Conservation (phyloP, 2,797 vertebrate species). For the Chrysocyon brachyurus region DNA sequence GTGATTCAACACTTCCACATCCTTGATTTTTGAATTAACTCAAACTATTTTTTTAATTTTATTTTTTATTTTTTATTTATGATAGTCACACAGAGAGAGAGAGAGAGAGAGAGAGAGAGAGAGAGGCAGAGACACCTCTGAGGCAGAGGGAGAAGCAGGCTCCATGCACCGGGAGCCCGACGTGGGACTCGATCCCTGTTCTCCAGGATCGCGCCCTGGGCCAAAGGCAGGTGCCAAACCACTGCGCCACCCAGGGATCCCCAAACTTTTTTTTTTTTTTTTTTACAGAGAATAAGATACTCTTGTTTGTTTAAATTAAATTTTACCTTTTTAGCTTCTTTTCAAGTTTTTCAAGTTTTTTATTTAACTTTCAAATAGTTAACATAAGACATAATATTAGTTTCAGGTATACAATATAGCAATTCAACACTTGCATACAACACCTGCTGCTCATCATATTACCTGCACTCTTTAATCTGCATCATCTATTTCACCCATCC, state of each 20-base stretch:
- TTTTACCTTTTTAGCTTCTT: background rate
- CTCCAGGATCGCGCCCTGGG: too few relatives aligned
- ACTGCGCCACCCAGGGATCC: too few relatives aligned
- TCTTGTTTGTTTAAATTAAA: background rate
- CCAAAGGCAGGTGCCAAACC: too few relatives aligned
- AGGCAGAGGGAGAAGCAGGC: too few relatives aligned
- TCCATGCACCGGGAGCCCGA: too few relatives aligned
- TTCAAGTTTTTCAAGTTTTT: background rate
- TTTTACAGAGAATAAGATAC: background rate
- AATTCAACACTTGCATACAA: background rate
- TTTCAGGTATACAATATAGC: background rate
- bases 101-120: too few relatives aligned
- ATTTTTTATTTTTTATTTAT: too few relatives aligned
- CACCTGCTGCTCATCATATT: background rate
- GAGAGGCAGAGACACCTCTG: too few relatives aligned
- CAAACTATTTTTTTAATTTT: background rate
- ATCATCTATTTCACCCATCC: too few relatives aligned
- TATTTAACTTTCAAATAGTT: background rate
- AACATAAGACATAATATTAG: background rate
- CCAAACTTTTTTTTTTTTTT: background rate
- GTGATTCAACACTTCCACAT: background rate
- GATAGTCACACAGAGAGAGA: too few relatives aligned
- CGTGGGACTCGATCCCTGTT: too few relatives aligned
- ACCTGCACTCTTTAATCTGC: background rate
- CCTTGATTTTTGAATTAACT: background rate